A percentile compares a stretch with the other conserved stretches of the same genome.
Evolutionary conservation across 2,113 vertebrate genomes (phyloP).

Genomic region (Mus pahari): DNA sequence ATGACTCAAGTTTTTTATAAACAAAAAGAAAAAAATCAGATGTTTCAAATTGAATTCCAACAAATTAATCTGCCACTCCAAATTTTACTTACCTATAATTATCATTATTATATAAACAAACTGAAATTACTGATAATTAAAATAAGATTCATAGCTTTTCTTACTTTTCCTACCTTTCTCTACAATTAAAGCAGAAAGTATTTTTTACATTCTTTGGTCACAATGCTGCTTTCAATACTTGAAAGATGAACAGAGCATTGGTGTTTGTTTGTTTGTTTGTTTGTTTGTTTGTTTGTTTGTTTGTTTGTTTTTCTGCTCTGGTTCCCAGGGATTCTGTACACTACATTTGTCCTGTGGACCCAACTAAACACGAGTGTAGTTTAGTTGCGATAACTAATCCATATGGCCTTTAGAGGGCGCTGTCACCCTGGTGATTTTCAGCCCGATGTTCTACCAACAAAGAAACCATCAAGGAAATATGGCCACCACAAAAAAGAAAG

Average conservation of each 20-base stretch:
- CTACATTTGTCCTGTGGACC: neutral
- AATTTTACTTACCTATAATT: conserved; percentile 6
- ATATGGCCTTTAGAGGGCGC: conserved; percentile 81
- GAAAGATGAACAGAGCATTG: neutral
- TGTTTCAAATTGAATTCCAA: conserved; percentile 2
- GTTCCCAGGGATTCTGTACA: neutral
- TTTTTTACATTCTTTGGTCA: neutral
- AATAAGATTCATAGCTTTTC: conserved; percentile 2
- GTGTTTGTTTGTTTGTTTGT: neutral
- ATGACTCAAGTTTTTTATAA: conserved; percentile 33
- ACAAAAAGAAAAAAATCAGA: conserved; percentile 53
- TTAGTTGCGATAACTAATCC: neutral
- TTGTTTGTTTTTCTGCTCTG: neutral
- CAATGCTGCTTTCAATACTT: neutral
- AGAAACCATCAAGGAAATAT: neutral
- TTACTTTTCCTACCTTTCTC: neutral
- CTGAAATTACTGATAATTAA: conserved; percentile 22
- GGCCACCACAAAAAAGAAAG: neutral
- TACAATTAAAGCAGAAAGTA: neutral
- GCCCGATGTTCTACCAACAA: neutral
- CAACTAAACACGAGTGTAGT: neutral
- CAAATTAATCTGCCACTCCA: conserved; percentile 19
- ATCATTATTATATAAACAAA: neutral
- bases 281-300: neutral
- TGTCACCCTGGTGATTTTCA: conserved; percentile 72